A percentile compares a stretch with the other conserved stretches of the same genome.
Evolutionary conservation across 2,888 invertebrate genomes (phyloP).

Genomic region (Philereme vetulata): DNA sequence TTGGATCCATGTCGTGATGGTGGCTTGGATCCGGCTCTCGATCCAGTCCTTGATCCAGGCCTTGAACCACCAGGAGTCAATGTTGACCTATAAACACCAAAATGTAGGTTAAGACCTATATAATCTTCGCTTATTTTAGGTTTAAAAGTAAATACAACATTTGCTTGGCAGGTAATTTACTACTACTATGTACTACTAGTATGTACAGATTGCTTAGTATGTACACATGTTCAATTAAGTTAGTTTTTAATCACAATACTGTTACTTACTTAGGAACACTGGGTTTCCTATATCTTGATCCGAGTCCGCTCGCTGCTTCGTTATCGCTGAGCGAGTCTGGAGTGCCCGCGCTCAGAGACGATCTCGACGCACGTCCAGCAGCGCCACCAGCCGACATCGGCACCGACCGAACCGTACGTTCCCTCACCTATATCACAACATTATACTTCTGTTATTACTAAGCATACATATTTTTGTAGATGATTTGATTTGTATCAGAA

Average conservation of each 20-base stretch:
- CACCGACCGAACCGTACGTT: constrained; percentile 95
- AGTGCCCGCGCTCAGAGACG: constrained; percentile 93
- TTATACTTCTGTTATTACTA: constrained; percentile 27
- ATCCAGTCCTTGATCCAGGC: constrained; percentile 93
- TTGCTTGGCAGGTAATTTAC: too few relatives aligned
- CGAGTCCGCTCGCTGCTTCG: constrained; percentile 89
- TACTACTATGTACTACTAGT: too few relatives aligned
- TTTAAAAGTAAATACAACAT: background rate
- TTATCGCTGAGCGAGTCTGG: constrained; percentile 95
- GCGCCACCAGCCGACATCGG: constrained; percentile 89
- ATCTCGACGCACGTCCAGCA: constrained; percentile 87
- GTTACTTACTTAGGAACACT: constrained; percentile 78
- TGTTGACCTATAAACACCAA: constrained; percentile 79
- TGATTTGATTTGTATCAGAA: constrained; percentile 10
- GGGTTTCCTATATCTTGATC: constrained; percentile 87
- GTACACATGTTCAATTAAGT: too few relatives aligned
- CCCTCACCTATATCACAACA: constrained; percentile 88
- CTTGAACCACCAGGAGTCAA: constrained; percentile 92
- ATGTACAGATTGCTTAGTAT: too few relatives aligned
- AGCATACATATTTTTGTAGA: constrained; percentile 7
- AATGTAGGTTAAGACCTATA: background rate
- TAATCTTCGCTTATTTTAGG: background rate
- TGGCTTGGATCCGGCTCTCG: constrained; percentile 94
- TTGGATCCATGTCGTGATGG: constrained; percentile 97
- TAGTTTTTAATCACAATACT: background rate